A percentile compares a stretch with the other conserved stretches of the same genome.
These are phyloP conservation scores for Phymastichus coffea DNA, from an alignment of 1,140 invertebrate genomes.

Conservation along the genomic window DNA sequence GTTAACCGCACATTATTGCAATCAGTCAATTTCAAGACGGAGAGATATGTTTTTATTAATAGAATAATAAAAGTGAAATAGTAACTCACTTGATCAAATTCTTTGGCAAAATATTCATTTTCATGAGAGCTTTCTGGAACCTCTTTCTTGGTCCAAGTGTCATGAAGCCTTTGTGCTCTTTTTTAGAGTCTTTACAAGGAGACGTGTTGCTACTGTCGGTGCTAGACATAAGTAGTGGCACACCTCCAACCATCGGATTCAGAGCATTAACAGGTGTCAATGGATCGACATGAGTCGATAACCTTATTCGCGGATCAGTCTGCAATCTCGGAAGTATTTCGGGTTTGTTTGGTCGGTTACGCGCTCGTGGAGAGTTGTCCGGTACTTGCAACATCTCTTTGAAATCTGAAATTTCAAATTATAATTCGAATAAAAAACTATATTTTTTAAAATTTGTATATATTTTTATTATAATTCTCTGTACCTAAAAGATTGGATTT, in stretches of 20 bases:
- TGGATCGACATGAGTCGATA: slow-evolving; percentile 61
- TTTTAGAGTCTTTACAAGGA: slow-evolving; percentile 63
- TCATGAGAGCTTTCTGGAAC: slow-evolving; percentile 85
- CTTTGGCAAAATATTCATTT: slow-evolving; percentile 89
- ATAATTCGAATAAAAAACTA: too few relatives aligned
- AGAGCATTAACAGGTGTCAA: slow-evolving; percentile 48
- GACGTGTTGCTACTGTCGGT: slow-evolving; percentile 46
- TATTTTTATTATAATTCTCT: too few relatives aligned
- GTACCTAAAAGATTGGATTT: slow-evolving; percentile 92
- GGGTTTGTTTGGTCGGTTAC: slow-evolving; percentile 60
- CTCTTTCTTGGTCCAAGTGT: slow-evolving; percentile 81
- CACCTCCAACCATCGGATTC: slow-evolving; percentile 47
- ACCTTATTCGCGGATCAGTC: slow-evolving; percentile 65
- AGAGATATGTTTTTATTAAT: background rate
- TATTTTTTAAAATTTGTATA: slow-evolving; percentile 17
- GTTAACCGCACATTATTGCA: background rate
- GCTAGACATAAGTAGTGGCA: slow-evolving; percentile 46
- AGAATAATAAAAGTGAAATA: background rate
- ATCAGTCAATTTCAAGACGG: background rate
- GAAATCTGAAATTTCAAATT: slow-evolving; percentile 62
- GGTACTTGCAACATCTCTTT: slow-evolving; percentile 85
- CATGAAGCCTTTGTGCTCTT: slow-evolving; percentile 81
- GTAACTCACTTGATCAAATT: slow-evolving; percentile 70
- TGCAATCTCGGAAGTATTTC: slow-evolving; percentile 65
- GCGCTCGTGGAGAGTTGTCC: slow-evolving; percentile 76